These are phyloP conservation scores for Rattus norvegicus DNA, from an alignment of 2,113 vertebrate genomes.

Conservation along the genomic window GRCr8 NC_086021.1:180345501-180346000, in stretches of 20 bases:
- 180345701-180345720: not conserved
- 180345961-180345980: not conserved
- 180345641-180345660: not conserved
- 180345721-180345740: not conserved
- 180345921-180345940: no score
- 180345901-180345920: no score
- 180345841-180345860: no score
- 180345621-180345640: fast-evolving
- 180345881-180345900: no score
- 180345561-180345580: no score
- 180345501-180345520: not conserved
- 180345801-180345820: fast-evolving
- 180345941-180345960: not conserved
- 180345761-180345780: not conserved
- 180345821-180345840: not conserved
- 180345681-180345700: not conserved
- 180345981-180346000: not conserved
- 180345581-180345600: not conserved
- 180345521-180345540: not conserved
- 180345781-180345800: not conserved
- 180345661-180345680: not conserved
- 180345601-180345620: not conserved
- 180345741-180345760: not conserved
- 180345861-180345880: no score
- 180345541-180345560: not conserved